phyloP scores from a whole-genome alignment of 2,113 vertebrate genomes.

The Tachysurus vachellii region DNA sequence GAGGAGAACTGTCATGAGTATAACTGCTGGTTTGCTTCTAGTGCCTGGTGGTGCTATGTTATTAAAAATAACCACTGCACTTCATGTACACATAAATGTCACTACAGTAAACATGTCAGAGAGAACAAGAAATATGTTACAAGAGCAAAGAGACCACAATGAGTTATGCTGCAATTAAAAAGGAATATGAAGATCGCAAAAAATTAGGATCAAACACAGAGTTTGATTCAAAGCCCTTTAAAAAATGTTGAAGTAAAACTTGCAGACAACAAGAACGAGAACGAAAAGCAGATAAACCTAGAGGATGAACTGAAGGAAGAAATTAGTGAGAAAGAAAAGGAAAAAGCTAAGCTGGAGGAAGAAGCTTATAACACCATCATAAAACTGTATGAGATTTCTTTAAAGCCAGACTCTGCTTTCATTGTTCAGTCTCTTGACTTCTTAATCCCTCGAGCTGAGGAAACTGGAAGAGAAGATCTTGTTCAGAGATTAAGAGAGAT shows the following conservation, averaged over 20 bases:
- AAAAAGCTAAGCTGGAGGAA: conserved; percentile 3
- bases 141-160: not conserved
- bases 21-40: conserved; percentile 6
- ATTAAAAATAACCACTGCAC: conserved; percentile 30
- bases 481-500: conserved; percentile 15
- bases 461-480: not conserved
- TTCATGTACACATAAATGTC: conserved; percentile 37
- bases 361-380: conserved; percentile 27
- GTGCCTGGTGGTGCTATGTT: too few species aligned
- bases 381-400: conserved; percentile 39
- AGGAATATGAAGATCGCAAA: not conserved
- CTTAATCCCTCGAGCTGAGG: conserved; percentile 40
- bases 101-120: conserved; percentile 27
- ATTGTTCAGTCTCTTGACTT: conserved; percentile 43
- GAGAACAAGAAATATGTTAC: conserved; percentile 31
- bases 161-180: conserved; percentile 2
- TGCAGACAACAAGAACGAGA: not conserved
- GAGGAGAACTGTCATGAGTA: conserved; percentile 42
- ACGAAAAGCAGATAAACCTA: not conserved
- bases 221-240: not conserved
- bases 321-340: not conserved
- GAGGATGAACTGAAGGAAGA: not conserved
- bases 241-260: not conserved
- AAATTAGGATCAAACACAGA: not conserved
- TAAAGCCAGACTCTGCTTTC: conserved; percentile 41